phyloP scores from a whole-genome alignment of 2,113 vertebrate genomes.

The Callipepla californica region DNA sequence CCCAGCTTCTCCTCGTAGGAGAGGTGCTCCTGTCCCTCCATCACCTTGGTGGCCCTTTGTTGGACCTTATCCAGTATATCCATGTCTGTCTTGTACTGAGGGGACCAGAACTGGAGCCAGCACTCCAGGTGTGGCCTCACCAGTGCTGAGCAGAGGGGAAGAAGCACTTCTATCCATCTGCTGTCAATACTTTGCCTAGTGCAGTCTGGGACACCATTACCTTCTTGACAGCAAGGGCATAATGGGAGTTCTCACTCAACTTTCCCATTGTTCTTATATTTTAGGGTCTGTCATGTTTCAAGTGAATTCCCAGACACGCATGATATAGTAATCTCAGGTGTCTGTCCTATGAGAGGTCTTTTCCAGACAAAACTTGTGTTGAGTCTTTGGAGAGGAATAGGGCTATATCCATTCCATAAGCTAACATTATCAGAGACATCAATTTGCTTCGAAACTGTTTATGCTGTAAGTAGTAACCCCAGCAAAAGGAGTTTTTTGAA shows the following conservation, averaged over 20 bases:
- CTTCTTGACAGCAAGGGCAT: neutral
- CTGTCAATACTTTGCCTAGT: neutral
- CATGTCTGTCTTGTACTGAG: neutral
- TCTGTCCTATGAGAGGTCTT: neutral
- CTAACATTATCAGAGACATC: neutral
- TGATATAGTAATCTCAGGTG: neutral
- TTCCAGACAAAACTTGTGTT: neutral
- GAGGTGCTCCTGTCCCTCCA: neutral
- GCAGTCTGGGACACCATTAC: neutral
- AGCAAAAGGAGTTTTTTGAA: conserved; percentile 21
- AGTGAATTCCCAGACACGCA: neutral
- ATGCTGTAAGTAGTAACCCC: neutral
- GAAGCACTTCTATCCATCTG: neutral
- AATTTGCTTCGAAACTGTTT: neutral
- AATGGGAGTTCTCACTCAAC: neutral
- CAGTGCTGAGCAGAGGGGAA: neutral
- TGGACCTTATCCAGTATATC: neutral
- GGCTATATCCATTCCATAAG: neutral
- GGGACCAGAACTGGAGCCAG: neutral
- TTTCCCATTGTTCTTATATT: neutral
- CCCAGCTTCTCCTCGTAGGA: neutral
- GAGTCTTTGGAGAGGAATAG: neutral
- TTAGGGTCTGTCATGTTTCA: neutral
- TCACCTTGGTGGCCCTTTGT: neutral
- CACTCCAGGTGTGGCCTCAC: neutral